Evolutionary conservation across 2,797 vertebrate species (phyloP).

Genomic region (Argyrosomus regius): DNA sequence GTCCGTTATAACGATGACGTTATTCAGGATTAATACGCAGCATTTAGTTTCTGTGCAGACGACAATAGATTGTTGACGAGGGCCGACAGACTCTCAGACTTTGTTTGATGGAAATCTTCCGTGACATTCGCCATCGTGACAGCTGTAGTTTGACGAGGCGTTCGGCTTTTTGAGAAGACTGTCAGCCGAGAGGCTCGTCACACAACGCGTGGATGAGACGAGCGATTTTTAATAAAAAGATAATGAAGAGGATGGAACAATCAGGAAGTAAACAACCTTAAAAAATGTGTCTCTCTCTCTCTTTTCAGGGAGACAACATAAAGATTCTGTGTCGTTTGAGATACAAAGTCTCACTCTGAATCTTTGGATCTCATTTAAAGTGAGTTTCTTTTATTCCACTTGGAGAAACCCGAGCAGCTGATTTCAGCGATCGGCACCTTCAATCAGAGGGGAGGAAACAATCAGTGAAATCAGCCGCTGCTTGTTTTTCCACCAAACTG

Average conservation of each 20-base stretch:
- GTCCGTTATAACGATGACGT: conserved; percentile 29
- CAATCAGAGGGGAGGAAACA: conserved; percentile 35
- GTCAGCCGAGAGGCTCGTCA: conserved; percentile 12
- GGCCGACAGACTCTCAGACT: conserved; percentile 27
- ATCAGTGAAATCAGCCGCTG: conserved; percentile 32
- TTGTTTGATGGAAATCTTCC: conserved; percentile 24
- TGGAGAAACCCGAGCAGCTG: conserved; percentile 7
- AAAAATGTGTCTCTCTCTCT: no score
- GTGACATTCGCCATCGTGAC: conserved; percentile 29
- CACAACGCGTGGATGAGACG: neutral
- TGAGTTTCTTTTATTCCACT: conserved; percentile 18
- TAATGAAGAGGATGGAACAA: neutral
- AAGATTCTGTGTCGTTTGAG: neutral
- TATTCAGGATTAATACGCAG: conserved; percentile 9
- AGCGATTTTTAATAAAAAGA: conserved; percentile 9
- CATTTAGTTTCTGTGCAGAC: conserved; percentile 3
- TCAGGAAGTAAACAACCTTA: neutral
- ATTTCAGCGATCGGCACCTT: conserved; percentile 31
- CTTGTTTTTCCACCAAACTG: conserved; percentile 32
- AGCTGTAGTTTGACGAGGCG: conserved; percentile 21
- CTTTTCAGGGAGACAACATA: no score
- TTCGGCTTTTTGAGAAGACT: conserved; percentile 23
- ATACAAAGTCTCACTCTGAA: neutral
- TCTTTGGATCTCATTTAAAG: conserved; percentile 5
- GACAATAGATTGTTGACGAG: conserved; percentile 22